phyloP scores from a whole-genome alignment of 2,113 vertebrate genomes.

The Illadopsis cleaveri region DNA sequence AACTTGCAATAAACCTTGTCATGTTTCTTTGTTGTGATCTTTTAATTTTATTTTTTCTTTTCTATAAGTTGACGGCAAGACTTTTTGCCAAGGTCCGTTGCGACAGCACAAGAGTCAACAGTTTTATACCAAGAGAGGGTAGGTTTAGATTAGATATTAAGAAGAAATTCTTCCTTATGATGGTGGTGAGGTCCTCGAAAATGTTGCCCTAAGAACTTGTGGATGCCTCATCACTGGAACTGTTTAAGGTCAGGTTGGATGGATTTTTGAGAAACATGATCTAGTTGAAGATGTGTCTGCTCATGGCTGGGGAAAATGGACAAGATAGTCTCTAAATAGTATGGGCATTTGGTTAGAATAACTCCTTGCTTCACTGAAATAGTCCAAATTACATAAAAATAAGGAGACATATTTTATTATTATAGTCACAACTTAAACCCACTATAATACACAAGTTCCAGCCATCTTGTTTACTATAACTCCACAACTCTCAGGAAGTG shows the following conservation, averaged over 20 bases:
- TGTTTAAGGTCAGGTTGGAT: neutral
- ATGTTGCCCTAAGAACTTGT: neutral
- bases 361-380: neutral
- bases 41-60: no score
- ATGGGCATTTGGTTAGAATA: neutral
- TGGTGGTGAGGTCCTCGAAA: neutral
- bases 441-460: neutral
- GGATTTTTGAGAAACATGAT: neutral
- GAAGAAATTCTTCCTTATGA: neutral
- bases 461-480: neutral
- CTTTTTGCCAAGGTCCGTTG: neutral
- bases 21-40: neutral
- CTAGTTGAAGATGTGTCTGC: neutral
- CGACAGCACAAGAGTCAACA: no score
- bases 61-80: neutral
- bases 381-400: neutral
- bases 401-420: neutral
- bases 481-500: neutral
- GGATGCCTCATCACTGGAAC: neutral
- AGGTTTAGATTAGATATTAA: neutral
- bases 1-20: neutral
- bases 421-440: neutral
- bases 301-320: fast-evolving
- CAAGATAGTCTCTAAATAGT: neutral
- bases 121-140: neutral